A percentile compares a stretch with the other conserved stretches of the same genome.
phyloP scores from a whole-genome alignment of 2,797 vertebrate genomes.

The Halcyon badia region DNA sequence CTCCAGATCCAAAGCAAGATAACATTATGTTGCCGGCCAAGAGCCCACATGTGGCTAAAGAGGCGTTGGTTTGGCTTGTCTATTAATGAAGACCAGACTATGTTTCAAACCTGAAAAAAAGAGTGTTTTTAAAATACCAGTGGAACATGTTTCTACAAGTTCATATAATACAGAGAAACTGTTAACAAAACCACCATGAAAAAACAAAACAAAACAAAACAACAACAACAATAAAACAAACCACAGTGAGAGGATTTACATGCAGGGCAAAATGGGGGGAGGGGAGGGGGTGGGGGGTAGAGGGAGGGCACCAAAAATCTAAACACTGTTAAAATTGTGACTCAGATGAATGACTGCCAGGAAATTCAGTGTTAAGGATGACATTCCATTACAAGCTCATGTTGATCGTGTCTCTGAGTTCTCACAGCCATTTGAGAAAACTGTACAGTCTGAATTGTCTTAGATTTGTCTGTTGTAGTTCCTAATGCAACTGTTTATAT shows the following conservation, averaged over 20 bases:
- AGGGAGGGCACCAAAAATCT: not conserved
- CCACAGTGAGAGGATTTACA: not conserved
- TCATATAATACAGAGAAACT: not conserved
- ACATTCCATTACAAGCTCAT: not conserved
- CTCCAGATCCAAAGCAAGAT: not conserved
- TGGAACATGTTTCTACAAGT: not conserved
- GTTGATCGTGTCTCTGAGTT: not conserved
- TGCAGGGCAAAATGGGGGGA: fast-evolving
- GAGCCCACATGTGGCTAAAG: not conserved
- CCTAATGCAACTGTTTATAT: not conserved
- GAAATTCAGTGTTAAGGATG: not conserved
- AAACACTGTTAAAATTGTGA: not conserved
- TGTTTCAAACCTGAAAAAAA: not conserved
- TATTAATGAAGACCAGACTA: not conserved
- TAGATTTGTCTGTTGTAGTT: not conserved
- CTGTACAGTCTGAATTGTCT: not conserved
- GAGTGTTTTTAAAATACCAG: not conserved
- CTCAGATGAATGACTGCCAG: conserved; percentile 10
- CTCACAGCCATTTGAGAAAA: not conserved
- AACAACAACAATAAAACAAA: not conserved
- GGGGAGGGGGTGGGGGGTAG: too few relatives aligned
- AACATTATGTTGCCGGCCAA: not conserved
- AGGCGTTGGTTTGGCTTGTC: not conserved
- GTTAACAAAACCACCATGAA: not conserved
- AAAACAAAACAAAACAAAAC: too few relatives aligned